phyloP scores from a whole-genome alignment of 2,113 vertebrate genomes.

The Muntiacus reevesi region DNA sequence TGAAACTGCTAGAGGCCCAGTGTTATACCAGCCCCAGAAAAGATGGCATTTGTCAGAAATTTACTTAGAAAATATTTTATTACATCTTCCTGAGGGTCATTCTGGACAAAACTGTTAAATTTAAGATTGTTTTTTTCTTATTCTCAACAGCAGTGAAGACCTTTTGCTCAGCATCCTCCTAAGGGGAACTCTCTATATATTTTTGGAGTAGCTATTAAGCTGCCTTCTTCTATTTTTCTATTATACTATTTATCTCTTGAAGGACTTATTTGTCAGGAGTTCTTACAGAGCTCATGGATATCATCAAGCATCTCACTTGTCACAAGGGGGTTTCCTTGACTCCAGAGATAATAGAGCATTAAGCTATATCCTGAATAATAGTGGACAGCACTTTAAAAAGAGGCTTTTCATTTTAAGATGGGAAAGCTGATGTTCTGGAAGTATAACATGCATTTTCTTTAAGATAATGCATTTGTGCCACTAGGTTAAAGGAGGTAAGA shows the following conservation, averaged over 20 bases:
- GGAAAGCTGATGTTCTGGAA: not conserved
- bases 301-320: not conserved
- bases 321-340: not conserved
- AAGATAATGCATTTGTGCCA: not conserved
- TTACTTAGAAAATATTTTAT: not conserved
- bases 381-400: not conserved
- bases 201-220: not conserved
- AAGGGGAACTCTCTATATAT: not conserved
- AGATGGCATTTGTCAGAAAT: not conserved
- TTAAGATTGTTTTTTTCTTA: not conserved
- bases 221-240: not conserved
- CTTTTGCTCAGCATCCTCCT: not conserved
- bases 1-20: not conserved
- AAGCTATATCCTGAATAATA: not conserved
- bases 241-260: not conserved
- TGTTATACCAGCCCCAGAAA: not conserved
- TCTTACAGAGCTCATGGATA: not conserved
- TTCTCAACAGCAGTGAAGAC: not conserved
- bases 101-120: not conserved
- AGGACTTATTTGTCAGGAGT: not conserved
- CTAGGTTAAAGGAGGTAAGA: not conserved
- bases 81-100: not conserved
- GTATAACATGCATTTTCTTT: not conserved
- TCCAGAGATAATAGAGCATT: not conserved
- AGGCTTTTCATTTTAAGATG: not conserved